Base-by-base conservation (phyloP, 2,113 vertebrate genomes). In the Gadus chalcogrammus region DNA sequence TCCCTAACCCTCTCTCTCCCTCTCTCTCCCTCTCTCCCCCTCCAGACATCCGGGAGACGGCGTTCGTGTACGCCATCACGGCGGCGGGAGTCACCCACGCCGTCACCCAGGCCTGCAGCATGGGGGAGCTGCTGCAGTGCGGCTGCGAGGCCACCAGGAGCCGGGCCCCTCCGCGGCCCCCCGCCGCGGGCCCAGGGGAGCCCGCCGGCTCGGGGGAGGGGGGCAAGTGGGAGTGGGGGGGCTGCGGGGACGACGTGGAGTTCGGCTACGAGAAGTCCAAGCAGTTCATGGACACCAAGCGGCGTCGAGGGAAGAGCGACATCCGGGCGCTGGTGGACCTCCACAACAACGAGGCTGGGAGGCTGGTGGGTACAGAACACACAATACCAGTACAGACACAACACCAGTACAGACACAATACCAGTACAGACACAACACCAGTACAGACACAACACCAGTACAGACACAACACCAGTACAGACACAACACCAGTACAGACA, bases 61-160 rank as follows among this genome's bases (percentile, higher is more conserved):
- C 97, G 4, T 99, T 99, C 0, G 96, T 99, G 71, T 98, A 98
- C 0, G 97, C 97, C 58, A 95, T 99, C 65, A 99, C 96, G 0
- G 95, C 97, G 0, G 97, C 96, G 0, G 97, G 97, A 0, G 96
- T 97, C 80, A 96, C 95, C 71, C 96, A 98, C 0, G 92, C 96
- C 0, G 95, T 99, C 88, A 99, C 97, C 0, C 97, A 98, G 86
- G 97, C 97, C 82, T 99, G 97, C 91, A 98, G 96, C 76, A 96
- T 97, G 96, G 97, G 97, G 0, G 96, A 98, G 79, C 92, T 99
- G 70, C 85, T 97, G 87, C 96, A 96, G 90, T 99, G 97, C 0
- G 95, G 96, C 75, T 99, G 97, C 0, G 95, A 97, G 86, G 94
- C 95, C 3, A 95, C 95, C 0, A 87, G 94, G 1, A 94, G 94